Conservation (phyloP, 2,888 invertebrate species). For the Pachliopta kotzebuea region DNA sequence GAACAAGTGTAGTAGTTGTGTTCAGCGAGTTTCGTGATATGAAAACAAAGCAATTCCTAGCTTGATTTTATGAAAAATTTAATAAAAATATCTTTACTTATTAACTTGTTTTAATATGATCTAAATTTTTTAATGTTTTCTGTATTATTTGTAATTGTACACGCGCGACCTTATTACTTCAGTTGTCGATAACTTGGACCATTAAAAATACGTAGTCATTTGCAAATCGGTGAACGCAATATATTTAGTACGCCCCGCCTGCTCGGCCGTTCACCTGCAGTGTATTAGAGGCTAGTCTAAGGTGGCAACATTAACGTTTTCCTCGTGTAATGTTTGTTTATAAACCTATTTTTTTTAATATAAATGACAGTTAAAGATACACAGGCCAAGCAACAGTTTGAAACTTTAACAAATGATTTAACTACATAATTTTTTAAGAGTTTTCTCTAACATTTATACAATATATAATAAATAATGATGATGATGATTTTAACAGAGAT, state of each 20-base stretch:
- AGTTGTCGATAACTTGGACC: conserved; percentile 35
- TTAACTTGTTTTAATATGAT: too few species aligned
- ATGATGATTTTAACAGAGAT: too few species aligned
- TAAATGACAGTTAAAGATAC: background rate
- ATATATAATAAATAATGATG: too few species aligned
- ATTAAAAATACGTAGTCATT: conserved; percentile 35
- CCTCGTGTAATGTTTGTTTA: conserved; percentile 20
- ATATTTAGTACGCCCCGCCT: conserved; percentile 45
- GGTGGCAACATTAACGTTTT: conserved; percentile 31
- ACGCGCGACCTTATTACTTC: conserved; percentile 32
- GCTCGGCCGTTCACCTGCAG: conserved; percentile 58
- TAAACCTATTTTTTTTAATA: background rate
- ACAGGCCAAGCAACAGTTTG: background rate
- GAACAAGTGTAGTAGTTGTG: background rate
- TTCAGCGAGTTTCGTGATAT: background rate
- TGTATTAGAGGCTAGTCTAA: conserved; percentile 22
- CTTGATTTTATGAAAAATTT: too few species aligned
- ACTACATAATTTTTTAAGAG: too few species aligned
- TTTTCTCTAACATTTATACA: too few species aligned
- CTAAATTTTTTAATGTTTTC: background rate
- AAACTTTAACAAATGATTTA: too few species aligned
- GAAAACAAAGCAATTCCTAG: too few species aligned
- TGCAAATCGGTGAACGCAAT: conserved; percentile 54
- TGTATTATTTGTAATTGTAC: conserved; percentile 20
- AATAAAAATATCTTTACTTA: too few species aligned